phyloP scores from a whole-genome alignment of 2,113 vertebrate species.

The Paracanthobrama guichenoti region DNA sequence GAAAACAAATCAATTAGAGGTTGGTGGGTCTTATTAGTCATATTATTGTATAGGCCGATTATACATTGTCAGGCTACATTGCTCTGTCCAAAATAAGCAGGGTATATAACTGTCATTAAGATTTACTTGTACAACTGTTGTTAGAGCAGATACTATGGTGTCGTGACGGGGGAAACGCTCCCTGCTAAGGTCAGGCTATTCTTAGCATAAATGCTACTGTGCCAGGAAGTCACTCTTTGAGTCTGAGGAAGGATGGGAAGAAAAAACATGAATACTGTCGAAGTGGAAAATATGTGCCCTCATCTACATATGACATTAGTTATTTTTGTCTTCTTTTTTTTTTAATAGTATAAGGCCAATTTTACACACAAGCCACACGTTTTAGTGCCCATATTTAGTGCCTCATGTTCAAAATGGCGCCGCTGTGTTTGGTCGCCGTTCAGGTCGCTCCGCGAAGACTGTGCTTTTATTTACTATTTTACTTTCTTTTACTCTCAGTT shows the following conservation, averaged over 20 bases:
- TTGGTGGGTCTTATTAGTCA: background rate
- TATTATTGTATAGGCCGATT: background rate
- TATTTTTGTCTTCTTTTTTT: background rate
- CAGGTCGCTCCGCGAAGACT: too few species aligned
- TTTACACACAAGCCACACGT: background rate
- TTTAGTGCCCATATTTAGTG: background rate
- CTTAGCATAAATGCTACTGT: conserved; percentile 30
- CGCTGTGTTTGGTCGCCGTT: too few species aligned
- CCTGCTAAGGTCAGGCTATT: conserved; percentile 43
- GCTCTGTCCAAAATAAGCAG: background rate
- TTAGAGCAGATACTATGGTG: background rate
- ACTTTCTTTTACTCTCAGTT: too few species aligned
- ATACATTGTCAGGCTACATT: background rate
- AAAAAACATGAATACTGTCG: background rate
- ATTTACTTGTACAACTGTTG: background rate
- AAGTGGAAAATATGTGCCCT: background rate
- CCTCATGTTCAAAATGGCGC: too few species aligned
- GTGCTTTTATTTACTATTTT: too few species aligned
- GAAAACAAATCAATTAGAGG: background rate
- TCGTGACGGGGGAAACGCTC: background rate
- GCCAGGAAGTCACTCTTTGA: conserved; percentile 21
- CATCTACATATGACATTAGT: background rate
- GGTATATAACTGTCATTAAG: background rate
- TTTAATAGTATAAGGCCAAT: background rate
- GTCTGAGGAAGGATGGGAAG: conserved; percentile 25